phyloP scores from a whole-genome alignment of 1,140 invertebrate genomes.

The Magallana gigas region DNA sequence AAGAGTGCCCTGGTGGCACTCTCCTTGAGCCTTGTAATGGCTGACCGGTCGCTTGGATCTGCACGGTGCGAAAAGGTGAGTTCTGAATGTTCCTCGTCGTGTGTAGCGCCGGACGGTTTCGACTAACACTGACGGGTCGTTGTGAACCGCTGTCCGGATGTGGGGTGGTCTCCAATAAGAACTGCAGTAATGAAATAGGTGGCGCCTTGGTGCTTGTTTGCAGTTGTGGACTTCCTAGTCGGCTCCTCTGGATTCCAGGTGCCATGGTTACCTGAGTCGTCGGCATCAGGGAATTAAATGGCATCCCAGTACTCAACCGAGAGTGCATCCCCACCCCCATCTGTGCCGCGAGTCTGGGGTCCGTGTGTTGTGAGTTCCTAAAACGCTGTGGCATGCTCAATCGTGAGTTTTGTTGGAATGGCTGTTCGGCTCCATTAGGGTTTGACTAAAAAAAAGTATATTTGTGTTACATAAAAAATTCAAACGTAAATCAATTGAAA shows the following conservation, averaged over 20 bases:
- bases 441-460: neutral
- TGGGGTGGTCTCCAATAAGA: neutral
- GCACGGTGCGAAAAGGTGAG: neutral
- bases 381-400: neutral
- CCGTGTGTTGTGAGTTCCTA: neutral
- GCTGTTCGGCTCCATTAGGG: neutral
- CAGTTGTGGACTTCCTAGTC: neutral
- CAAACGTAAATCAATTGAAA: too few species aligned
- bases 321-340: neutral
- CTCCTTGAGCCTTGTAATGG: neutral
- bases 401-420: neutral
- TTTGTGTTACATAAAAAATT: too few species aligned
- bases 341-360: neutral
- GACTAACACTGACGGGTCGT: neutral
- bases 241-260: constrained; percentile 11
- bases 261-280: constrained; percentile 1
- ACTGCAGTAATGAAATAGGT: neutral
- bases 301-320: neutral
- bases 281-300: neutral
- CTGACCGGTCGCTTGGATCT: neutral
- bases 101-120: neutral
- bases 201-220: neutral
- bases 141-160: neutral
- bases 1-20: neutral
- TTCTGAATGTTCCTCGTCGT: neutral